phyloP scores from a whole-genome alignment of 2,797 vertebrate genomes.

The Momotus momota region DNA sequence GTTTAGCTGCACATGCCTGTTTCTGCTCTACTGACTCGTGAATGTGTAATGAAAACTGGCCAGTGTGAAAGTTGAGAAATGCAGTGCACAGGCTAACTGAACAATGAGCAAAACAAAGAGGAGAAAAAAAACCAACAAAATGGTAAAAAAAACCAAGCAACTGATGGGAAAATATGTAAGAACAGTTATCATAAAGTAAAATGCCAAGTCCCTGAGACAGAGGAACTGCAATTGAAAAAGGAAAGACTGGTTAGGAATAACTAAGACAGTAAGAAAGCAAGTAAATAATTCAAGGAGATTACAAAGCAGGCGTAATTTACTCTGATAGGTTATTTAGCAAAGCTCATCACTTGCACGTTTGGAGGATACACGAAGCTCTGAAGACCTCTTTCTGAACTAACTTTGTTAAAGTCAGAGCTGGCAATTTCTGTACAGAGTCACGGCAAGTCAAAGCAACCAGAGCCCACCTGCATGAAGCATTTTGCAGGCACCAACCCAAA shows the following conservation, averaged over 20 bases:
- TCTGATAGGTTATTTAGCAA: not conserved
- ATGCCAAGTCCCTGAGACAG: constrained; percentile 97
- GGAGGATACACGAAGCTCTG: not conserved
- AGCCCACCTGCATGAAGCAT: not conserved
- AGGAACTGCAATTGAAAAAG: constrained; percentile 87
- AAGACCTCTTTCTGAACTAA: not conserved
- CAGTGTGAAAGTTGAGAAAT: constrained; percentile 2
- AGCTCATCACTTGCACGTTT: not conserved
- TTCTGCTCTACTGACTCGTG: not conserved
- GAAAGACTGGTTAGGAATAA: constrained; percentile 69
- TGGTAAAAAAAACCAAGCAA: constrained; percentile 33
- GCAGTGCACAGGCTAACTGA: not conserved
- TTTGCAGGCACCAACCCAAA: not conserved
- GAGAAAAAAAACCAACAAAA: not conserved
- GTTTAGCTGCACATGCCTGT: not conserved
- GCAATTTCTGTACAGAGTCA: not conserved
- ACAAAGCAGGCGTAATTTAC: constrained; percentile 8
- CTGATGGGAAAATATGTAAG: constrained; percentile 86
- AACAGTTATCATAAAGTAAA: constrained; percentile 99
- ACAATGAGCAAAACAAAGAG: constrained; percentile 16
- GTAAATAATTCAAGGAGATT: not conserved
- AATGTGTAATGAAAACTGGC: constrained; percentile 1
- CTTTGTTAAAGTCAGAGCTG: not conserved
- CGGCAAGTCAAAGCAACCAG: not conserved
- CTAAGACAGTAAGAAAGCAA: constrained; percentile 17